These are phyloP conservation scores for Julus scanicus DNA, from an alignment of 2,888 invertebrate species.

Conservation along the genomic window DNA sequence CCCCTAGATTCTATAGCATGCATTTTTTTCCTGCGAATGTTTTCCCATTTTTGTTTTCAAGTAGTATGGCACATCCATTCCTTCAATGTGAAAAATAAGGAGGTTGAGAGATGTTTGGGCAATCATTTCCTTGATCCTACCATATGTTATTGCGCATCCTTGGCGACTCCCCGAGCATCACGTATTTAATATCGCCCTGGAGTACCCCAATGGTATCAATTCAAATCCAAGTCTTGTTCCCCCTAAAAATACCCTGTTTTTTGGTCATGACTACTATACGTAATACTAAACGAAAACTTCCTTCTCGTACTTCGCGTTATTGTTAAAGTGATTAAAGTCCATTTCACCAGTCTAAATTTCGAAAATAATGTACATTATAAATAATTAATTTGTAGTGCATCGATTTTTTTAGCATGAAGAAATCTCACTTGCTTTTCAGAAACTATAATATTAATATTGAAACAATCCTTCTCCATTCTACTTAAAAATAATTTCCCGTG, in stretches of 20 bases:
- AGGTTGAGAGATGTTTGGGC: background rate
- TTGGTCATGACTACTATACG: background rate
- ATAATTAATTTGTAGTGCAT: too few species aligned
- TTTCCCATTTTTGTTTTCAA: background rate
- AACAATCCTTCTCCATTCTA: too few species aligned
- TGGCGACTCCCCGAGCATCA: background rate
- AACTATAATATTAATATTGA: too few species aligned
- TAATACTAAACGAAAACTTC: background rate
- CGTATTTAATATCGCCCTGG: conserved; percentile 1
- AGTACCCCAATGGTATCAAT: background rate
- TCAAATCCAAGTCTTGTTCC: background rate
- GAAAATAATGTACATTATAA: background rate
- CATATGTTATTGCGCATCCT: background rate
- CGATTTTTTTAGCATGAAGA: too few species aligned
- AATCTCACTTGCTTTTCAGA: too few species aligned
- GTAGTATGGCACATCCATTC: background rate
- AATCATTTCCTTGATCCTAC: background rate
- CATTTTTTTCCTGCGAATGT: background rate
- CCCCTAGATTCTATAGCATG: background rate
- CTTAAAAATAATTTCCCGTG: too few species aligned
- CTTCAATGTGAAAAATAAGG: too few species aligned
- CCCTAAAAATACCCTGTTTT: background rate
- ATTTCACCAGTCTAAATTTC: background rate
- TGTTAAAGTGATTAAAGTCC: background rate
- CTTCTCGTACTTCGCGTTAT: background rate